A percentile compares a stretch with the other conserved stretches of the same genome.
Conservation (phyloP, 2,113 vertebrate genomes). For the Megalops atlanticus region DNA sequence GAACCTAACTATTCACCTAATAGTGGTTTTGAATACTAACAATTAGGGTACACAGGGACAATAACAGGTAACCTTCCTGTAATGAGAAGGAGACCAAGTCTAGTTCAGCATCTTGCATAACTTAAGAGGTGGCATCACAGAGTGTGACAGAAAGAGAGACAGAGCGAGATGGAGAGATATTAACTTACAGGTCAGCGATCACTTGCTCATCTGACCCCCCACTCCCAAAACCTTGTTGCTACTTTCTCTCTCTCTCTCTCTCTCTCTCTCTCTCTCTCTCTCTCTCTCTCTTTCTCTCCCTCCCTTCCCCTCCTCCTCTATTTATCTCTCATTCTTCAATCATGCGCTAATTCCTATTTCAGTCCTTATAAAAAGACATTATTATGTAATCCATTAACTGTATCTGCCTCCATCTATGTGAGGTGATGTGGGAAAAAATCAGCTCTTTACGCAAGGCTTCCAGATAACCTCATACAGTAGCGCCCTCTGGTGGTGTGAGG, state of each 20-base stretch:
- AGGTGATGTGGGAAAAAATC: background rate
- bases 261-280: background rate
- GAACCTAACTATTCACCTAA: background rate
- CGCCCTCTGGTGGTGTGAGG: background rate
- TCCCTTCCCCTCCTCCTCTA: background rate
- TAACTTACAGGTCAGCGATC: background rate
- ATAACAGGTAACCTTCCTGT: background rate
- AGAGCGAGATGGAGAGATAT: background rate
- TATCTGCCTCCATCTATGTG: background rate
- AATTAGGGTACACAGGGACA: background rate
- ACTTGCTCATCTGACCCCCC: background rate
- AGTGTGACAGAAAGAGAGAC: too few species aligned
- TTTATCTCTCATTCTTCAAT: background rate
- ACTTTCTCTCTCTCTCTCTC: background rate
- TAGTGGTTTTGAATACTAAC: background rate
- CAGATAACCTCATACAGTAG: background rate
- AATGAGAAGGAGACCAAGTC: slow-evolving; percentile 4
- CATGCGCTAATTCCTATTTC: background rate
- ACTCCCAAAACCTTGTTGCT: background rate
- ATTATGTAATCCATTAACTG: background rate
- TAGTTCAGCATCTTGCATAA: background rate
- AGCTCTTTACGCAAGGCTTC: background rate
- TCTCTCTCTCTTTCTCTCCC: background rate
- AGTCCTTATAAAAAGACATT: background rate
- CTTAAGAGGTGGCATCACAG: background rate